Evolutionary conservation across 2,113 vertebrate genomes (phyloP), one percentile per base, ranked within the genome.

Genomic region (Gymnocephalus cernua): DNA sequence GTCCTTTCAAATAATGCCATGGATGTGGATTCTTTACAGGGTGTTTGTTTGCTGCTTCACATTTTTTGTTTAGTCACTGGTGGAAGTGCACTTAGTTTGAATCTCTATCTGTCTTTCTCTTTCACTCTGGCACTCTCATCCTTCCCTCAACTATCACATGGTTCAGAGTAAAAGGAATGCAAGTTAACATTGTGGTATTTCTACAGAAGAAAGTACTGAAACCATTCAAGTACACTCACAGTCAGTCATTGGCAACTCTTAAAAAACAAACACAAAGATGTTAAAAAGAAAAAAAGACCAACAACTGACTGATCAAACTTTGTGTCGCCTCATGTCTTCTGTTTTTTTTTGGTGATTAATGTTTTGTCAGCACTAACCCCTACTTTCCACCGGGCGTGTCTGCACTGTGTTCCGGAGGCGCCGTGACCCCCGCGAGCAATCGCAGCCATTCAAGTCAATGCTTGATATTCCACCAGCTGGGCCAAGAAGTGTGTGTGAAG

Each of bases 1-100:
- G 32, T 70, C 61, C 79, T 72, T 79, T 88, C 75, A 72, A 62
- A 79, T 48, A 35, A 77, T 21, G 69, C 38, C 73, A 69, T 45
- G 23, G 58, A 75, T 69, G 35, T 83, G 45, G 51, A 59, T 54
- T 38, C 50, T 53, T 66, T 78, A 62, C 69, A 61, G 41, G 2
- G 0, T 13, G 62, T 74, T 65, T 45, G 57, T 53, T 74, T 56
- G 19, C 77, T 45, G 50, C 65, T 45, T 35, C 62, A 38, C 29
- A 15, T 29, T 74, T 69, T 65, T 58, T 53, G 69, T 51, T 76
- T 69, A 18, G 27, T 69, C 63, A 8, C 21, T 0, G 10, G 61
- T 10, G 14, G 32, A 11, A 29, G 53, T 48, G 68, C 64, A 35
- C 50, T 79, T 25, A 13, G 13, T 74, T 38, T 62, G 35, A 66